These are phyloP conservation scores for Dendrolimus kikuchii DNA, from an alignment of 1,140 invertebrate genomes.

Conservation along the genomic window DNA sequence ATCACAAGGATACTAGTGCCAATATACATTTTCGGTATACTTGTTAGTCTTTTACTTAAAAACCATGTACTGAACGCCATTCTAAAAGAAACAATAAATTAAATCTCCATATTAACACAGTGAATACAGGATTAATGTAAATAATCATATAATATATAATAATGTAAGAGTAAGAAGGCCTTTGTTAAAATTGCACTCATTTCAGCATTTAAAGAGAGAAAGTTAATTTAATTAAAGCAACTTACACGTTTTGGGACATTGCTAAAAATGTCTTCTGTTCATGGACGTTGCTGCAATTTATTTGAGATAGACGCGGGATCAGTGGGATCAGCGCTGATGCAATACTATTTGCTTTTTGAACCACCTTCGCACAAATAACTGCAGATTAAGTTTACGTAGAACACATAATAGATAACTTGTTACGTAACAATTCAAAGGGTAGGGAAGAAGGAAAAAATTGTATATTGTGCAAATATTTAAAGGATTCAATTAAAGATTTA, in stretches of 20 bases:
- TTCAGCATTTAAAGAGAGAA: too few relatives aligned
- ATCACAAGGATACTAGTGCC: slow-evolving; percentile 79
- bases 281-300: slow-evolving; percentile 22
- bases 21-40: slow-evolving; percentile 52
- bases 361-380: slow-evolving; percentile 25
- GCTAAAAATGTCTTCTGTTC: slow-evolving; percentile 26
- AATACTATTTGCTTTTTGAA: slow-evolving; percentile 46
- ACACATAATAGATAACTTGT: too few relatives aligned
- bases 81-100: slow-evolving; percentile 26
- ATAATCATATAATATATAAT: too few relatives aligned
- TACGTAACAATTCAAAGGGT: too few relatives aligned
- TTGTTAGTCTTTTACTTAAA: slow-evolving; percentile 37
- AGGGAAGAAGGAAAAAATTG: too few relatives aligned
- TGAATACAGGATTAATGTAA: too few relatives aligned
- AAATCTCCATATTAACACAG: too few relatives aligned
- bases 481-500: too few relatives aligned
- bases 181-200: too few relatives aligned
- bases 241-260: slow-evolving; percentile 35
- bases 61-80: slow-evolving; percentile 49
- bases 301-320: slow-evolving; percentile 32
- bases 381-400: too few relatives aligned
- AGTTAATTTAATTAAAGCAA: slow-evolving; percentile 2
- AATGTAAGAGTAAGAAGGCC: too few relatives aligned
- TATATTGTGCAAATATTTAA: too few relatives aligned
- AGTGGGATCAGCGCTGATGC: slow-evolving; percentile 45